Evolutionary conservation across 1,140 invertebrate genomes (phyloP), one percentile per base, ranked within the genome.

Genomic region (Orussus abietinus): DNA sequence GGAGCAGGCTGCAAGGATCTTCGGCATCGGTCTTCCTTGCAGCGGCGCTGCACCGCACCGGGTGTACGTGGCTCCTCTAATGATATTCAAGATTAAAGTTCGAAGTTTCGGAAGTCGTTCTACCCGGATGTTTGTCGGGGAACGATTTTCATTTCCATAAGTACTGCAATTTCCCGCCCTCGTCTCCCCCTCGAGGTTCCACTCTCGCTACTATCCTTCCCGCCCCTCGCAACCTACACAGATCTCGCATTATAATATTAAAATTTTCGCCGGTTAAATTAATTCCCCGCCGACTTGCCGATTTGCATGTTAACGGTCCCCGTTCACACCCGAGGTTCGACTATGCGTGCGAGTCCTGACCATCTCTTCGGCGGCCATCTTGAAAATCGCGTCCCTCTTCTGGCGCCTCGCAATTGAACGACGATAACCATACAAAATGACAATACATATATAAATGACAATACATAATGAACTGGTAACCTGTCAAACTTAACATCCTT

Each of bases 71-170:
- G 51, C 51, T 62, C n/a, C n/a, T n/a, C 22, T 64, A 61, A 62
- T 64, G 59, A 64, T 62, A 64, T 64, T 52, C 59, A 61, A 64
- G 59, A 64, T 64, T 62, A 62, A 62, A 64, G 59, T 62, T 60
- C 18, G 36, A 46, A 62, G 51, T 60, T 62, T 55, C 55, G 55
- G 53, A 60, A 62, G 22, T 25, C n/a, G n/a, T 25, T 25, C n/a
- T 25, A 6, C n/a, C 22, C n/a, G 22, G 57, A 33, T 64, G 60
- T 63, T 63, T 63, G 55, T 60, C 51, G 58, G 48, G 51, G 56
- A 55, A 49, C 43, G 53, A 64, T 64, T 66, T 64, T 66, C 60
- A 69, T 69, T 69, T 64, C 60, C 61, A 65, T 66, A 64, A 68
- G 61, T 60, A 61, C 53, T 40, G 55, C 53, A 55, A 59, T 61